These are phyloP conservation scores for Poeciliopsis infans DNA, from an alignment of 2,797 vertebrate species.

Conservation along the genomic window DNA sequence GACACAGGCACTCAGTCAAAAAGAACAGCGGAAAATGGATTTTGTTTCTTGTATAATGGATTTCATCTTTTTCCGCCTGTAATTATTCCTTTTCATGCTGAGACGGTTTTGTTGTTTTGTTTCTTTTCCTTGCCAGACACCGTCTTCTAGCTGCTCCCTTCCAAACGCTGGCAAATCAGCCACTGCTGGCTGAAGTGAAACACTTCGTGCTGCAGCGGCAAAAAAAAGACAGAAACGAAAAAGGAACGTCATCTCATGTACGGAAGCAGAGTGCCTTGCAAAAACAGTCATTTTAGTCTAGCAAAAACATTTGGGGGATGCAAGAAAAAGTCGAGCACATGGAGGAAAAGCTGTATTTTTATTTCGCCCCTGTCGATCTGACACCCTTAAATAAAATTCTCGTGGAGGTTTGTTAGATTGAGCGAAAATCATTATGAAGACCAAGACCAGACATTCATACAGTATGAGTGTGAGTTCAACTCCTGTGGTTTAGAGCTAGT, in stretches of 20 bases:
- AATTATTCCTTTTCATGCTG: constrained; percentile 10
- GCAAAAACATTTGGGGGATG: not conserved
- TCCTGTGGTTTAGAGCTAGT: not conserved
- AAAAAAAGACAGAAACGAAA: no score
- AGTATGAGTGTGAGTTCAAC: not conserved
- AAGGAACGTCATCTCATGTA: not conserved
- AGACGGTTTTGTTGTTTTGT: not conserved
- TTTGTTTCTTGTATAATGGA: constrained; percentile 1
- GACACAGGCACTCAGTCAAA: constrained; percentile 5
- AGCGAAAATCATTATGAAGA: not conserved
- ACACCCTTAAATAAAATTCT: not conserved
- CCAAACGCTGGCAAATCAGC: not conserved
- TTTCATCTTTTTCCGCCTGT: constrained; percentile 6
- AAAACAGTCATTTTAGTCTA: not conserved
- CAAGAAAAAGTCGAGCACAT: not conserved
- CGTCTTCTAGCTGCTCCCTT: not conserved
- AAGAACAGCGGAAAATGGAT: not conserved
- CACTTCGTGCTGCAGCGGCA: no score
- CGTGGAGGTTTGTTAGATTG: not conserved
- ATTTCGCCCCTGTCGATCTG: not conserved
- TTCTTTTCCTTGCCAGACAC: not conserved
- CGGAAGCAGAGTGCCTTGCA: not conserved
- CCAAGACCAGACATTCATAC: not conserved
- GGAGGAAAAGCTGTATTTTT: not conserved
- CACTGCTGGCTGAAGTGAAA: not conserved